Evolutionary conservation across 2,888 invertebrate species (phyloP), one percentile per base, ranked within the genome.

Genomic region (Acanthosepion pharaonis): DNA sequence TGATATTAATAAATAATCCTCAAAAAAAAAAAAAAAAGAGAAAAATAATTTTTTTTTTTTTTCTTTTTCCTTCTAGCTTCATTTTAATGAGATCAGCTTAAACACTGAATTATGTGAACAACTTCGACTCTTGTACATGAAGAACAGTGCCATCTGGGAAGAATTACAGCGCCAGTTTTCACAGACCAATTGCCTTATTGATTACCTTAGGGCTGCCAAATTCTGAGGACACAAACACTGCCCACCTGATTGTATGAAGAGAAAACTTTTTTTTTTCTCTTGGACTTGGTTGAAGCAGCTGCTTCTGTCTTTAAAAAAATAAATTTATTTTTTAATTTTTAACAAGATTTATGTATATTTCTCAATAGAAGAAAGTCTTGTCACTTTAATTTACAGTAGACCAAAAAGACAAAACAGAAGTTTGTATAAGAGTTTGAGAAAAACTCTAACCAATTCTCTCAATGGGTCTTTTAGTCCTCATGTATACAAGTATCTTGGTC

Each of bases 161-260:
- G 94, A 96, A 91, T 95, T 97, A 78, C 96, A 97, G 92, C 95
- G 96, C 23, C 95, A 96, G 94, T 96, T 97, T 94, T 96, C 96
- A 94, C 97, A 97, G 96, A 96, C 96, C 49, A 95, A 97, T 28
- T 97, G 97, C 95, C 94, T 97, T 33, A 96, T 97, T 8, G 97
- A 97, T 95, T 97, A 97, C 95, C 95, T 97, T 9, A 96, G 97
- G 94, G 97, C 97, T 95, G 97, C 97, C 53, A 96, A 97, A 48
- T 95, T 97, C 28, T 97, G 95, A 96, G 11, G 9, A 11, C 0
- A 59, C 9, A n/a, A 53, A 51, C 23, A 15, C 8, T 64, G 64
- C 64, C 25, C 64, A 25, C 64, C 64, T 64, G 4, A 64, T n/a
- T n/a, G 3, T n/a, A 33, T n/a, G 33, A 78, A 78, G 20, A 78